Conservation (phyloP, 2,797 vertebrate genomes). For the Xiphorhynchus erythropygius region DNA sequence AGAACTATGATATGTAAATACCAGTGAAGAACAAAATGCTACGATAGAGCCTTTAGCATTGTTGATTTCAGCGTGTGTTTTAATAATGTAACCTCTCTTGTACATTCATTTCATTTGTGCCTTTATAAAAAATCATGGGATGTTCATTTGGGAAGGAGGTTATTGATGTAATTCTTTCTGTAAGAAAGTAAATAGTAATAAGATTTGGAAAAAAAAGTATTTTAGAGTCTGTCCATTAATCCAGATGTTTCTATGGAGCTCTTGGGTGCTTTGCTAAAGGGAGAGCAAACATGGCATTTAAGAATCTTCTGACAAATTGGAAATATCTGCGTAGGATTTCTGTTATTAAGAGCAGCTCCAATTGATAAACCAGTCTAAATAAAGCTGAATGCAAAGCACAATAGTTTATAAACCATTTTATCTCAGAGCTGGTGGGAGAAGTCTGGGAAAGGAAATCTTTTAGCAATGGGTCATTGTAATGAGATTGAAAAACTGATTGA, state of each 20-base stretch:
- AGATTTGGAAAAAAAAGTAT: neutral
- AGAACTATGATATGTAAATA: constrained; percentile 38
- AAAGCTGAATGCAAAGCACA: neutral
- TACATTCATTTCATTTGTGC: neutral
- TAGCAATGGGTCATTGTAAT: neutral
- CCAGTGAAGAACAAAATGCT: constrained; percentile 18
- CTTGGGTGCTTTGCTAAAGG: neutral
- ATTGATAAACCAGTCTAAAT: neutral
- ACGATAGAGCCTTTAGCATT: neutral
- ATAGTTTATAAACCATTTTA: neutral
- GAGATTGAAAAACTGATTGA: neutral
- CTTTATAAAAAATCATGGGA: neutral
- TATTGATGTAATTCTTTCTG: neutral
- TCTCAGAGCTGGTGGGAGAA: neutral
- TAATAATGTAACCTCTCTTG: neutral
- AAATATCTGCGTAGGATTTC: neutral
- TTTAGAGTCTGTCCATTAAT: neutral
- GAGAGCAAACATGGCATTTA: neutral
- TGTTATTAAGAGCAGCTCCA: neutral
- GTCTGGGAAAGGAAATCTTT: neutral
- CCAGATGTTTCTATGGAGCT: neutral
- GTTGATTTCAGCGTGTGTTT: constrained; percentile 28
- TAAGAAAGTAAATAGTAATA: neutral
- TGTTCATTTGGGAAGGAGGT: neutral
- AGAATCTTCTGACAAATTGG: neutral